A percentile compares a stretch with the other conserved stretches of the same genome.
Evolutionary conservation across 2,888 invertebrate genomes (phyloP).

Genomic region (Xestia sexstrigata): DNA sequence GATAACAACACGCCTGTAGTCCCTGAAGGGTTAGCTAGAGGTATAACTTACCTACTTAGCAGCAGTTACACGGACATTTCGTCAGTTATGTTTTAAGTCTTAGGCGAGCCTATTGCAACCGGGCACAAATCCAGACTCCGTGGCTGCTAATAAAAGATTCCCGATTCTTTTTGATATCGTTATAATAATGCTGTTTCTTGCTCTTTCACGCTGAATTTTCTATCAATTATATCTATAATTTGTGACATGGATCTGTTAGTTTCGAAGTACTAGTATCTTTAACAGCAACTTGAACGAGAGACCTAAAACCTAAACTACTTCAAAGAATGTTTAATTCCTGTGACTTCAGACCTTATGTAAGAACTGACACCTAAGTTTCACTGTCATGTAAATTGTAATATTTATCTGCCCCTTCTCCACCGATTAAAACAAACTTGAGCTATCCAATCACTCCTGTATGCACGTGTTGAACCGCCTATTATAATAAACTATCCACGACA

Average conservation of each 20-base stretch:
- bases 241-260: background rate
- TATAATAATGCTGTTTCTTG: background rate
- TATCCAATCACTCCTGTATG: slow-evolving; percentile 24
- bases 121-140: background rate
- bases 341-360: background rate
- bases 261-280: background rate
- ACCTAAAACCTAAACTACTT: background rate
- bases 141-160: background rate
- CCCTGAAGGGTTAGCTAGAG: background rate
- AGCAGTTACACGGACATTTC: background rate
- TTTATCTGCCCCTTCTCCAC: background rate
- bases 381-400: background rate
- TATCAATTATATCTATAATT: background rate
- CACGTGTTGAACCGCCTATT: slow-evolving; percentile 52
- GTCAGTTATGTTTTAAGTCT: background rate
- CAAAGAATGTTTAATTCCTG: background rate
- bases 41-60: background rate
- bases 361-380: background rate
- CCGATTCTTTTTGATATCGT: background rate
- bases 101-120: background rate
- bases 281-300: background rate
- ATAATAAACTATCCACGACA: slow-evolving; percentile 52
- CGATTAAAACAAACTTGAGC: slow-evolving; percentile 4
- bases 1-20: background rate
- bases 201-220: background rate